phyloP scores from a whole-genome alignment of 2,113 vertebrate genomes.

The Laticauda colubrina region DNA sequence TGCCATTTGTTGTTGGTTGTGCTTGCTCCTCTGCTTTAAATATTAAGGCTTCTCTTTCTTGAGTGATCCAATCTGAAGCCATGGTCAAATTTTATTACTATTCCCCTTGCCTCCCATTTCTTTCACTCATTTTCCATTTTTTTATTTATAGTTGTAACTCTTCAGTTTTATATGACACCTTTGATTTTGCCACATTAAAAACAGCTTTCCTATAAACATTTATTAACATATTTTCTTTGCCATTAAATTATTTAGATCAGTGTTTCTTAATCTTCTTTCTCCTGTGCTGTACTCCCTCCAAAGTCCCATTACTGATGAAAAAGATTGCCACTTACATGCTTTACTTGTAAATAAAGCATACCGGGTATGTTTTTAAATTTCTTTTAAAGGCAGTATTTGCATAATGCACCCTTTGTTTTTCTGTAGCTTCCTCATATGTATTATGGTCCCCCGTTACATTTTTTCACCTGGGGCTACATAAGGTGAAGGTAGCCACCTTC shows the following conservation, averaged over 20 bases:
- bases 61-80: neutral
- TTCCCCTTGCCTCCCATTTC: neutral
- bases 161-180: neutral
- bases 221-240: neutral
- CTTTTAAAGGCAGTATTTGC: neutral
- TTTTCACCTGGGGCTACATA: neutral
- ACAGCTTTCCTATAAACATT: neutral
- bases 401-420: neutral
- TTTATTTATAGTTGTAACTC: neutral
- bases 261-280: neutral
- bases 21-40: neutral
- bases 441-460: neutral
- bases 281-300: neutral
- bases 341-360: neutral
- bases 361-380: neutral
- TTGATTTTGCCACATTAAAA: neutral
- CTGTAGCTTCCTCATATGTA: neutral
- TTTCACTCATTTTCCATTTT: neutral
- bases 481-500: neutral
- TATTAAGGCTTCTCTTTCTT: neutral
- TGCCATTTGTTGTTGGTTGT: neutral
- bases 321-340: neutral
- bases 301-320: neutral
- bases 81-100: neutral
- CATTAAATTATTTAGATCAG: neutral